Evolutionary conservation across 23 tunicate genomes (phyloP).

Genomic region (Oikopleura albicans): DNA sequence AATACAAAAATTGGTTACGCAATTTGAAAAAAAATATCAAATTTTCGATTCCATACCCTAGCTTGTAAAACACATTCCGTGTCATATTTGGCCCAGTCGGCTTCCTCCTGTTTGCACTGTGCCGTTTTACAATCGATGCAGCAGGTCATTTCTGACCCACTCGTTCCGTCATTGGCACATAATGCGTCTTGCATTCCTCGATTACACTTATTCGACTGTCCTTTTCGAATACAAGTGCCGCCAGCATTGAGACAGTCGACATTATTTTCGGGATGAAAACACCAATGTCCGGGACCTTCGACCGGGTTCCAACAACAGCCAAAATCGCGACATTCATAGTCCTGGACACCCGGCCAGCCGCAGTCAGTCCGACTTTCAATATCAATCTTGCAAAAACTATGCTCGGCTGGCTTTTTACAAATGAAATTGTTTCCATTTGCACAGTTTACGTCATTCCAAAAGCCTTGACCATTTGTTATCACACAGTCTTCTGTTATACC

Average conservation of each 20-base stretch:
- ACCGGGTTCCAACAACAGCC: conserved; percentile 17
- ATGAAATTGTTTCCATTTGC: neutral
- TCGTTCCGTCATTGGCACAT: neutral
- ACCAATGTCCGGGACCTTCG: conserved; percentile 10
- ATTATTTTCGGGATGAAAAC: neutral
- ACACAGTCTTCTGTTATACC: neutral
- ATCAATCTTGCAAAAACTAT: neutral
- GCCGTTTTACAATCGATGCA: neutral
- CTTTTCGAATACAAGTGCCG: neutral
- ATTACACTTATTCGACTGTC: neutral
- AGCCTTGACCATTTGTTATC: neutral
- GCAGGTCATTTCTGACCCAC: neutral
- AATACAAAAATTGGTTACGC: too few species aligned
- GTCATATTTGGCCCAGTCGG: neutral
- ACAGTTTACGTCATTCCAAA: neutral
- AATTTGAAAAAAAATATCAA: too few species aligned
- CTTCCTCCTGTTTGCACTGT: neutral
- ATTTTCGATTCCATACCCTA: neutral
- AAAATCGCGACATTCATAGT: neutral
- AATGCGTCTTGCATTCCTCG: neutral
- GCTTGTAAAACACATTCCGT: conserved; percentile 2
- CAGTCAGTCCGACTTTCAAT: neutral
- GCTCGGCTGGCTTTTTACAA: conserved; percentile 11
- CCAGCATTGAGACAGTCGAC: neutral
- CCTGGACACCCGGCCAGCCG: neutral